phyloP scores from a whole-genome alignment of 2,113 vertebrate species.

The Rhinogobius similis region DNA sequence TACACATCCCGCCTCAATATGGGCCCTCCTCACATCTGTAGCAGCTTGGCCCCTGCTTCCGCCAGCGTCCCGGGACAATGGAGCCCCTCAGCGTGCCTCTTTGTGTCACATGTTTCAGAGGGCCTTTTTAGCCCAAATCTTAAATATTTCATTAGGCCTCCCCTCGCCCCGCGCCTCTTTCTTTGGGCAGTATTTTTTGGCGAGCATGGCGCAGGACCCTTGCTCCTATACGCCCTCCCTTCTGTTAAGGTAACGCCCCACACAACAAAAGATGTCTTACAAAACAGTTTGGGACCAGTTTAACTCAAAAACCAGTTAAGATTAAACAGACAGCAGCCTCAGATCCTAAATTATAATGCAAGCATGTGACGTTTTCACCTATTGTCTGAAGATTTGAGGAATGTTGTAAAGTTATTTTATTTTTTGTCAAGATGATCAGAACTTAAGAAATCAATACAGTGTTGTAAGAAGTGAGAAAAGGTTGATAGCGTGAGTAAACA shows the following conservation, averaged over 20 bases:
- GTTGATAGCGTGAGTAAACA: too few relatives aligned
- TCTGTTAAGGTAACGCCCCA: constrained; percentile 45
- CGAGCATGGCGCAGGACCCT: constrained; percentile 53
- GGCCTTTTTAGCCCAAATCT: constrained; percentile 80
- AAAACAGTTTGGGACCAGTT: constrained; percentile 68
- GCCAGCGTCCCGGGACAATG: constrained; percentile 74
- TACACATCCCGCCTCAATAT: constrained; percentile 84
- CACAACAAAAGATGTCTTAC: constrained; percentile 73
- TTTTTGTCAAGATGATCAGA: not conserved
- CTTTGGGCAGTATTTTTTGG: constrained; percentile 65
- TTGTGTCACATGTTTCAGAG: constrained; percentile 80
- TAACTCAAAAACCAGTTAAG: constrained; percentile 62
- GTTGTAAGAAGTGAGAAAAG: too few relatives aligned
- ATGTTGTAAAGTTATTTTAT: not conserved
- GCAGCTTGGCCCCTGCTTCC: constrained; percentile 81
- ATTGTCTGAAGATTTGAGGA: not conserved
- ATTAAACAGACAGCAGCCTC: constrained; percentile 48
- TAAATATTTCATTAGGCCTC: constrained; percentile 90
- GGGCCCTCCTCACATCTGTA: constrained; percentile 83
- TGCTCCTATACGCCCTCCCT: constrained; percentile 40
- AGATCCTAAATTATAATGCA: not conserved
- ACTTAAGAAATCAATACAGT: too few relatives aligned
- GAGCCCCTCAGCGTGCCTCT: constrained; percentile 76
- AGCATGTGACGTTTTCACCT: not conserved
- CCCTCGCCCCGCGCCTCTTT: constrained; percentile 54